phyloP scores from a whole-genome alignment of 2,113 vertebrate species.

The Agelaius tricolor region DNA sequence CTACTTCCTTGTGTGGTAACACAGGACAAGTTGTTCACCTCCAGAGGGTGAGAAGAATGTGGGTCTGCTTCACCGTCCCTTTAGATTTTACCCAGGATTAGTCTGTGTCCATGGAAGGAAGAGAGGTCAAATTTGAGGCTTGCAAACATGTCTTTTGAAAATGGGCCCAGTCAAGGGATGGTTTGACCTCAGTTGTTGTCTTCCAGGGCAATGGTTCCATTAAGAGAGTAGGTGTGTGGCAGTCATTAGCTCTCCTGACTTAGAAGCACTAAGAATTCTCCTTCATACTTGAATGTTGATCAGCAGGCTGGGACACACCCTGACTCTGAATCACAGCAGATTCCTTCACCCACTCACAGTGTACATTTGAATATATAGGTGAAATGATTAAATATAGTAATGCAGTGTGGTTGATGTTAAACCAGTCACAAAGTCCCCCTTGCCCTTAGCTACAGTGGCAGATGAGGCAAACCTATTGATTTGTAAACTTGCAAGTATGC shows the following conservation, averaged over 20 bases:
- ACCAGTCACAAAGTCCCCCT: background rate
- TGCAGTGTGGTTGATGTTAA: background rate
- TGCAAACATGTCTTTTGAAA: background rate
- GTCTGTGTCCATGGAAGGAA: background rate
- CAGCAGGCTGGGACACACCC: conserved; percentile 15
- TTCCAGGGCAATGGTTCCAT: background rate
- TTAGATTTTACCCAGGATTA: background rate
- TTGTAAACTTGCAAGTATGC: background rate
- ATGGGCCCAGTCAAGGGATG: background rate
- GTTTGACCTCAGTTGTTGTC: background rate
- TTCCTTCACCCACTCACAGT: background rate
- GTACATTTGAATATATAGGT: background rate
- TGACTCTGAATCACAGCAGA: background rate
- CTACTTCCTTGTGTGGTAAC: background rate
- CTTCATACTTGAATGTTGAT: background rate
- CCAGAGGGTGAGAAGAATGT: background rate
- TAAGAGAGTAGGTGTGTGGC: background rate
- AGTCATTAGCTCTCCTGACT: background rate
- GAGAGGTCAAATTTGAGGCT: background rate
- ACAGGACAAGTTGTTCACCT: background rate
- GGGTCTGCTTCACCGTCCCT: background rate
- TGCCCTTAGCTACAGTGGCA: background rate
- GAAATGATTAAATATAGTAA: background rate
- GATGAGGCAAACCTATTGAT: background rate
- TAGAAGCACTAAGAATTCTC: background rate